Evolutionary conservation across 1,140 invertebrate species (phyloP).

Genomic region (Drosophila paulistorum): DNA sequence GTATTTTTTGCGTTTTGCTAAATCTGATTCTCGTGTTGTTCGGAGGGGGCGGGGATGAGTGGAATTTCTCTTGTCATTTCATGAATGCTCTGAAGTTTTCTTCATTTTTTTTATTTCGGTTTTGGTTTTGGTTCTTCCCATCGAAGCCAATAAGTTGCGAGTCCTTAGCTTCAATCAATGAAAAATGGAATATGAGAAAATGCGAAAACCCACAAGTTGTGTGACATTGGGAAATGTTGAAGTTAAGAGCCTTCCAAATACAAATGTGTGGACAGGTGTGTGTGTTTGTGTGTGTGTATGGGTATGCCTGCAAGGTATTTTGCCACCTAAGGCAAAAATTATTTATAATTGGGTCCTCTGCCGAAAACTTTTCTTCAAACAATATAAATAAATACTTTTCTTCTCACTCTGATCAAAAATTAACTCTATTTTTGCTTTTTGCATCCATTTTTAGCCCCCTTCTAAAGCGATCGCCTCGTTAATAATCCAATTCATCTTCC

Average conservation of each 20-base stretch:
- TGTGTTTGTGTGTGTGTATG: background rate
- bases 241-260: background rate
- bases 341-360: no score
- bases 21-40: conserved; percentile 49
- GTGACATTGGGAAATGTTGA: conserved; percentile 1
- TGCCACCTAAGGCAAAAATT: no score
- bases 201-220: conserved; percentile 1
- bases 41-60: conserved; percentile 22
- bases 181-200: conserved; percentile 21
- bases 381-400: no score
- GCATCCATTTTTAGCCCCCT: no score
- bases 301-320: no score
- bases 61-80: conserved; percentile 72
- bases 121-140: conserved; percentile 13
- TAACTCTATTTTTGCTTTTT: no score
- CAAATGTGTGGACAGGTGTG: background rate
- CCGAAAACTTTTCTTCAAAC: no score
- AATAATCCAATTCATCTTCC: no score
- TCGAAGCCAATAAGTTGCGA: conserved; percentile 32
- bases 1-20: conserved; percentile 47
- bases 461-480: no score
- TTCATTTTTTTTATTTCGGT: conserved; percentile 32
- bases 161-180: conserved; percentile 32
- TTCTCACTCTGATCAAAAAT: no score
- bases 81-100: conserved; percentile 58